These are phyloP conservation scores for Trichacis sp. DNA, from an alignment of 2,888 invertebrate genomes.

Conservation along the genomic window DNA sequence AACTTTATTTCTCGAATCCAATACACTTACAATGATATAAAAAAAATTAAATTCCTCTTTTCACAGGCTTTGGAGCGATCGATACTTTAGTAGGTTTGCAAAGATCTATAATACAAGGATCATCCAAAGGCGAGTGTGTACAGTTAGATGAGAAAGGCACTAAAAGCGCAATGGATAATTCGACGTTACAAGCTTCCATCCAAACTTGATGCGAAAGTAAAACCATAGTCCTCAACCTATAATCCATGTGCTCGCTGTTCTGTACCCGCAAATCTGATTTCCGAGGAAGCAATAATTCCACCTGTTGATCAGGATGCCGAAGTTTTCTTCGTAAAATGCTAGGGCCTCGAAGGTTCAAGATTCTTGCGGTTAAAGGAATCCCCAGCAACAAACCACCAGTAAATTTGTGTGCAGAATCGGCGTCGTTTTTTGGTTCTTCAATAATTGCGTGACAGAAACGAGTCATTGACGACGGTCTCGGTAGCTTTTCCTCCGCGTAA, in stretches of 20 bases:
- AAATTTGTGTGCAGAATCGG: conserved; percentile 87
- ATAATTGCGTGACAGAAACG: conserved; percentile 85
- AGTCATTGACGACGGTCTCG: conserved; percentile 70
- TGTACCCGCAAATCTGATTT: conserved; percentile 80
- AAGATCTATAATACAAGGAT: conserved; percentile 79
- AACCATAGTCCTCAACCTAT: conserved; percentile 85
- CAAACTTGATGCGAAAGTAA: conserved; percentile 91
- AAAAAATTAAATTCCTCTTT: conserved; percentile 77
- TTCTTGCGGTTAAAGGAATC: conserved; percentile 87
- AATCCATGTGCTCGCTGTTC: conserved; percentile 72
- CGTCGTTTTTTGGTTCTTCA: conserved; percentile 85
- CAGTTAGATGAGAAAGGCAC: conserved; percentile 74
- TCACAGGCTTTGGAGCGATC: conserved; percentile 89
- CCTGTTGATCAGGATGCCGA: conserved; percentile 91
- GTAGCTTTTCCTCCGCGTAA: conserved; percentile 60
- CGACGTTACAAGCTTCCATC: conserved; percentile 92
- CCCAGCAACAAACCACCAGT: conserved; percentile 92
- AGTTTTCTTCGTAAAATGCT: conserved; percentile 84
- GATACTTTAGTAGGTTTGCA: conserved; percentile 89
- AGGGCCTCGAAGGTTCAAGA: conserved; percentile 82
- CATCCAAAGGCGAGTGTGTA: conserved; percentile 67
- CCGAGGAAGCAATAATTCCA: conserved; percentile 85
- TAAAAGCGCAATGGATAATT: conserved; percentile 85
- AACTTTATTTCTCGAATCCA: too few relatives aligned
- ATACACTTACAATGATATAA: too few relatives aligned